These are phyloP conservation scores for Therioaphis trifolii DNA, from an alignment of 2,888 invertebrate genomes.

Conservation along the genomic window DNA sequence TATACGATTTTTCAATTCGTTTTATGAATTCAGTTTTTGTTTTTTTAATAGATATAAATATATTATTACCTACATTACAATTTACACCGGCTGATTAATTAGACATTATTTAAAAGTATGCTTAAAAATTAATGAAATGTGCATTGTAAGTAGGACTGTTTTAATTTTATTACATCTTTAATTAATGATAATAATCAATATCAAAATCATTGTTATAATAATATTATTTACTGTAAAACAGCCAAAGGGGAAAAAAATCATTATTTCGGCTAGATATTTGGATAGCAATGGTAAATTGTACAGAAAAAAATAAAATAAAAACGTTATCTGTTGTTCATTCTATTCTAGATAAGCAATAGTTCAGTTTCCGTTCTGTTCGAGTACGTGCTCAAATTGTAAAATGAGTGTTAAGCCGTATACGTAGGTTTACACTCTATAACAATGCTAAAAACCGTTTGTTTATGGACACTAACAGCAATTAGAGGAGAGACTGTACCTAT, in stretches of 20 bases:
- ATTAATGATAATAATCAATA: too few relatives aligned
- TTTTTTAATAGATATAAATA: too few relatives aligned
- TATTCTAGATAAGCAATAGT: background rate
- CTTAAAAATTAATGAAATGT: too few relatives aligned
- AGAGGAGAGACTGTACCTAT: background rate
- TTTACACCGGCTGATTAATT: too few relatives aligned
- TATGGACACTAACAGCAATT: constrained; percentile 5
- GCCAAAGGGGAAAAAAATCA: background rate
- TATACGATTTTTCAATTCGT: too few relatives aligned
- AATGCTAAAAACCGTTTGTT: constrained; percentile 32
- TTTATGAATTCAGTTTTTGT: too few relatives aligned
- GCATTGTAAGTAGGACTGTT: too few relatives aligned
- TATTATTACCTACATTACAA: too few relatives aligned
- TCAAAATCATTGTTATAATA: too few relatives aligned
- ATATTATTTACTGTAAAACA: too few relatives aligned
- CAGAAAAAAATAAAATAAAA: background rate
- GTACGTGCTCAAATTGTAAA: constrained; percentile 41
- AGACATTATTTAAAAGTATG: too few relatives aligned
- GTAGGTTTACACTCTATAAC: background rate
- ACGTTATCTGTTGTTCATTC: constrained; percentile 44
- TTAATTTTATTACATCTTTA: too few relatives aligned
- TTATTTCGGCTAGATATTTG: background rate
- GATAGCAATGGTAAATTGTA: background rate
- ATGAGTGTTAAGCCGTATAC: background rate
- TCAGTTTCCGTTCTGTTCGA: constrained; percentile 36